Evolutionary conservation across 2,888 invertebrate genomes (phyloP).

Genomic region (Thereva nobilitata): DNA sequence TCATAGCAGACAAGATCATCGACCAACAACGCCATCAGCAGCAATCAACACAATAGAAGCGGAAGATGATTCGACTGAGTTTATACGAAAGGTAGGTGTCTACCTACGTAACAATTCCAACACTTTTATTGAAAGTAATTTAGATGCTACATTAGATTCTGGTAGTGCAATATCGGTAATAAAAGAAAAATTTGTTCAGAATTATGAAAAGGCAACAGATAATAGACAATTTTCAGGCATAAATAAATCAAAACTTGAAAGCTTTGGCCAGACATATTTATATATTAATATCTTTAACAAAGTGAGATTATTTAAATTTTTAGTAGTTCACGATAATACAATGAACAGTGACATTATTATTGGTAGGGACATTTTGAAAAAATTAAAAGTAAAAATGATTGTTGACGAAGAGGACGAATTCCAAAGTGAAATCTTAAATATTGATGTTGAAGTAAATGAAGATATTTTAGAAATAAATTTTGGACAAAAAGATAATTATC

Average conservation of each 20-base stretch:
- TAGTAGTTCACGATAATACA: background rate
- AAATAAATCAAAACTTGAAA: background rate
- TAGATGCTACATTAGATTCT: background rate
- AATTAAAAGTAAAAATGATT: background rate
- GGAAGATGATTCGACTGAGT: too few relatives aligned
- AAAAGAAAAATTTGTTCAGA: background rate
- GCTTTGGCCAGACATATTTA: background rate
- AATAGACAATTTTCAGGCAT: background rate
- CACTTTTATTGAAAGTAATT: too few relatives aligned
- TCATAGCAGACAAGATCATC: background rate
- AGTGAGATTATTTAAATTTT: background rate
- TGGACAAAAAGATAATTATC: background rate
- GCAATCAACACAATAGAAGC: too few relatives aligned
- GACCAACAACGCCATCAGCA: background rate
- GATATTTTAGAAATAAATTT: background rate
- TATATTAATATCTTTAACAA: background rate
- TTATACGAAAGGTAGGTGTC: too few relatives aligned
- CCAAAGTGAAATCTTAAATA: background rate
- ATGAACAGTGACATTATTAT: background rate
- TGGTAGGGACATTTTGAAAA: slow-evolving; percentile 6
- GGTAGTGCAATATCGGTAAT: slow-evolving; percentile 5
- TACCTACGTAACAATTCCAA: too few relatives aligned
- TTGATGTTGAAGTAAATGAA: background rate
- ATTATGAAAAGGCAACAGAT: background rate
- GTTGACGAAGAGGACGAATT: background rate